phyloP scores from a whole-genome alignment of 2,888 invertebrate species.

The Gisinianus flammeolus region DNA sequence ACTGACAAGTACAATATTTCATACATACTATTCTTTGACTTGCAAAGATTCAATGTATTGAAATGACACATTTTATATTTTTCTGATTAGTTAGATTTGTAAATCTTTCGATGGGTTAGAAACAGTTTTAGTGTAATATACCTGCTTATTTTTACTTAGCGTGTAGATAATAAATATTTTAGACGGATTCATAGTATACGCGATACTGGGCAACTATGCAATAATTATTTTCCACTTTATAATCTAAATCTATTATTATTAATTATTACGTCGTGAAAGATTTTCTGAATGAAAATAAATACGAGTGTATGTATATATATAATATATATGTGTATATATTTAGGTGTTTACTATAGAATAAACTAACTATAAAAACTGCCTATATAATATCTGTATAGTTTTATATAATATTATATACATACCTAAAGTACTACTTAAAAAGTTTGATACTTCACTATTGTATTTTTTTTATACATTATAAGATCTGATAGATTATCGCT shows the following conservation, averaged over 20 bases:
- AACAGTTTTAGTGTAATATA: not conserved
- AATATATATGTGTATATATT: not conserved
- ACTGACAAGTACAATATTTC: too few relatives aligned
- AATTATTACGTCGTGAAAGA: not conserved
- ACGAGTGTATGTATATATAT: not conserved
- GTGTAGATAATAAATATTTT: not conserved
- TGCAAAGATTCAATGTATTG: too few relatives aligned
- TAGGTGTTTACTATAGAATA: too few relatives aligned
- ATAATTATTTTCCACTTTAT: not conserved
- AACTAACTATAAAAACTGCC: not conserved
- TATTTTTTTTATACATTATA: not conserved
- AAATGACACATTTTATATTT: too few relatives aligned
- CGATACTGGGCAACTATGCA: not conserved
- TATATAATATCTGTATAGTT: not conserved
- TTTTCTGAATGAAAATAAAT: not conserved
- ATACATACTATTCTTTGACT: conserved; percentile 3
- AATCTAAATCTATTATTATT: not conserved
- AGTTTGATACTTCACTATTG: too few relatives aligned
- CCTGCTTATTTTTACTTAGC: not conserved
- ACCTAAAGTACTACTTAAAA: not conserved
- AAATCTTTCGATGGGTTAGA: not conserved
- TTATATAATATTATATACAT: not conserved
- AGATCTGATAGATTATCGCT: conserved; percentile 4
- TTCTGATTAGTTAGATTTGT: too few relatives aligned
- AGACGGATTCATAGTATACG: not conserved